phyloP scores from a whole-genome alignment of 2,888 invertebrate genomes.

The Andrena haemorrhoa region DNA sequence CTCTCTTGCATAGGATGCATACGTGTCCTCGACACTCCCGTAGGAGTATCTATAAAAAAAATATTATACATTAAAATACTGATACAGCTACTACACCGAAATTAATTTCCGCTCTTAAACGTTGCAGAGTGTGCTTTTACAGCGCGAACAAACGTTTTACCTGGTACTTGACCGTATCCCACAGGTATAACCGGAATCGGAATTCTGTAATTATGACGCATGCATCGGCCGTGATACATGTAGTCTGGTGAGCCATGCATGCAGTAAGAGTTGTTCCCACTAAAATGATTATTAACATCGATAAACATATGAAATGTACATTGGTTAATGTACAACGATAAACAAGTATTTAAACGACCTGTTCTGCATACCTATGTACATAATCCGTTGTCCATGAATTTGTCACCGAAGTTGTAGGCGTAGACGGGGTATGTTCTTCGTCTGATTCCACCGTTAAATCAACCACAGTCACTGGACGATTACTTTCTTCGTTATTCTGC shows the following conservation, averaged over 20 bases:
- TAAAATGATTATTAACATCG: slow-evolving; percentile 40
- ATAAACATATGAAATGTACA: background rate
- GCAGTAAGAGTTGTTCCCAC: slow-evolving; percentile 72
- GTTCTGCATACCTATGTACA: slow-evolving; percentile 71
- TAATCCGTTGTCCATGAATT: slow-evolving; percentile 68
- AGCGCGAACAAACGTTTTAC: slow-evolving; percentile 46
- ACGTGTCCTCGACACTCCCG: slow-evolving; percentile 83
- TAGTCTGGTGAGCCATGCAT: slow-evolving; percentile 71
- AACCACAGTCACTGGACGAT: slow-evolving; percentile 86
- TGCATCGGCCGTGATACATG: slow-evolving; percentile 65
- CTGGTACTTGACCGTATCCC: slow-evolving; percentile 64
- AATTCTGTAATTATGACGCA: slow-evolving; percentile 70
- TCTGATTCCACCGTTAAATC: slow-evolving; percentile 87
- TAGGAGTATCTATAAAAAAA: slow-evolving; percentile 58
- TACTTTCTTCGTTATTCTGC: slow-evolving; percentile 71
- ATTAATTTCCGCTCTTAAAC: no score
- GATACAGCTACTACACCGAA: background rate
- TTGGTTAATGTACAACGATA: background rate
- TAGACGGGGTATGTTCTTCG: slow-evolving; percentile 84
- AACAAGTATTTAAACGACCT: slow-evolving; percentile 1
- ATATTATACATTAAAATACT: slow-evolving; percentile 6
- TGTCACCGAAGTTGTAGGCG: slow-evolving; percentile 65
- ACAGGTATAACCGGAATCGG: slow-evolving; percentile 67
- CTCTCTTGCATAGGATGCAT: slow-evolving; percentile 91
- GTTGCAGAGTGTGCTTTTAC: background rate